phyloP scores from a whole-genome alignment of 2,888 invertebrate genomes.

The Selenia dentaria region DNA sequence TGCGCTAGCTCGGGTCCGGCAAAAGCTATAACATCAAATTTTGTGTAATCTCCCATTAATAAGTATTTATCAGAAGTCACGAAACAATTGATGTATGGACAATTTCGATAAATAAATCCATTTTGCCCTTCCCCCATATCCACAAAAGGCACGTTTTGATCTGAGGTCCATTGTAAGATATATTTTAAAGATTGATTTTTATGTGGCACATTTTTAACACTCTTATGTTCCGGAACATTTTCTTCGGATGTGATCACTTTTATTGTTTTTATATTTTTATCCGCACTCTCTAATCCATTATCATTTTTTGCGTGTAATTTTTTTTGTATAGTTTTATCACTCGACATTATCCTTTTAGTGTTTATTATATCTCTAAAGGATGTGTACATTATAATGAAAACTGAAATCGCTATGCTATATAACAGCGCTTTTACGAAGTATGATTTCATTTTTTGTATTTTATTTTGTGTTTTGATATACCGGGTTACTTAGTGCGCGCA shows the following conservation, averaged over 20 bases:
- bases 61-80: slow-evolving; percentile 43
- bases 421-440: slow-evolving; percentile 7
- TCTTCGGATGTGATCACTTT: neutral
- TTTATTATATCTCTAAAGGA: slow-evolving; percentile 5
- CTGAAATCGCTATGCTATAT: neutral
- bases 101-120: slow-evolving; percentile 52
- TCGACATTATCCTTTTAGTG: slow-evolving; percentile 1
- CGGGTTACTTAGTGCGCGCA: neutral
- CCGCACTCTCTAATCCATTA: too few species aligned
- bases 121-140: slow-evolving; percentile 53
- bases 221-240: neutral
- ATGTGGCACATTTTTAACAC: neutral
- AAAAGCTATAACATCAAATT: slow-evolving; percentile 42
- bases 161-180: slow-evolving; percentile 60
- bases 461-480: neutral
- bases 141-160: slow-evolving; percentile 49
- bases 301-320: too few species aligned
- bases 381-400: slow-evolving; percentile 9
- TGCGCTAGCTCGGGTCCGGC: slow-evolving; percentile 22
- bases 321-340: neutral
- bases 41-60: slow-evolving; percentile 28
- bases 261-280: too few species aligned
- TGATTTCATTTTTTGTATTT: slow-evolving; percentile 19
- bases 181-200: slow-evolving; percentile 42
- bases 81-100: slow-evolving; percentile 53